These are phyloP conservation scores for Sus cebifrons DNA, from an alignment of 2,797 vertebrate genomes.

Conservation along the genomic window DNA sequence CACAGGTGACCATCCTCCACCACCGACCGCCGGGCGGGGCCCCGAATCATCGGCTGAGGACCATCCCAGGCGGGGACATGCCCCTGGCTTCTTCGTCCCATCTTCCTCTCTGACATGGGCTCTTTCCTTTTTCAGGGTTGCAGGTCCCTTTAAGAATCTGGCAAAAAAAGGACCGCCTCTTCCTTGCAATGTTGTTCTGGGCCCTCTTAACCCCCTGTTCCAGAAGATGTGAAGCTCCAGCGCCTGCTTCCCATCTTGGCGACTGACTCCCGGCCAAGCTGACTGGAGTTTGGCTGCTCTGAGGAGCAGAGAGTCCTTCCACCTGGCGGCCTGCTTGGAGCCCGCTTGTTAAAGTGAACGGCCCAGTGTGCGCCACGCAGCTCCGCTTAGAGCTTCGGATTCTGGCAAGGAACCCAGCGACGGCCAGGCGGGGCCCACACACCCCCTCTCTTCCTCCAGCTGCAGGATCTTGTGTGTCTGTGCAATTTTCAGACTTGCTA, in stretches of 20 bases:
- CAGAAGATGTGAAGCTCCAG: neutral
- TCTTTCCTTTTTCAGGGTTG: neutral
- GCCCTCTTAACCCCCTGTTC: neutral
- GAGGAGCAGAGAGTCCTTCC: neutral
- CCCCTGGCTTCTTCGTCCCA: too few relatives aligned
- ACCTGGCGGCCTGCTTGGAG: neutral
- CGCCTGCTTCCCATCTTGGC: neutral
- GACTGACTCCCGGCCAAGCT: neutral
- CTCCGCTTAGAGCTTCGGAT: neutral
- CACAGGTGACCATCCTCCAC: neutral
- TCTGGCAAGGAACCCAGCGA: constrained; percentile 28
- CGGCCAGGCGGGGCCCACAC: neutral
- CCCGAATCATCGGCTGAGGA: neutral
- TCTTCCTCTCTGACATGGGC: neutral
- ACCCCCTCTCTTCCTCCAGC: neutral
- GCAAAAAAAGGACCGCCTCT: neutral
- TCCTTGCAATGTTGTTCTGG: neutral
- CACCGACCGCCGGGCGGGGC: neutral
- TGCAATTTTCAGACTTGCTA: constrained; percentile 51
- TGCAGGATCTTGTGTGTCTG: neutral
- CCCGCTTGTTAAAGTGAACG: neutral
- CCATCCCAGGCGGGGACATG: neutral
- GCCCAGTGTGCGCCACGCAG: neutral
- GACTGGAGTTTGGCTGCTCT: constrained; percentile 25
- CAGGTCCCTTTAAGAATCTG: neutral